Evolutionary conservation across 2,797 vertebrate species (phyloP).

Genomic region (Alosa sapidissima): DNA sequence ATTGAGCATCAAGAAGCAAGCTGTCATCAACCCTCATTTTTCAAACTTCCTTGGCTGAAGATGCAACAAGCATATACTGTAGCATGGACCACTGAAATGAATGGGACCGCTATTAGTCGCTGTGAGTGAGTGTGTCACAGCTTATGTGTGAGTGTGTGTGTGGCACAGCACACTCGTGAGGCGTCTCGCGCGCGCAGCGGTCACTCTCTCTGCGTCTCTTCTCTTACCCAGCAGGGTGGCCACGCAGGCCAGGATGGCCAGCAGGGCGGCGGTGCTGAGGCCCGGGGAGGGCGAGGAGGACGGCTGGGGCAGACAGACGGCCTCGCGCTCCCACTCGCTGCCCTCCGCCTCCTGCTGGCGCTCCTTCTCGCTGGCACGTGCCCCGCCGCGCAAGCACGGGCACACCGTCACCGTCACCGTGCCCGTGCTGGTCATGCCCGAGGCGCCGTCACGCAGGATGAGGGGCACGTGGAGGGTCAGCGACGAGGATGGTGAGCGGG

Average conservation of each 20-base stretch:
- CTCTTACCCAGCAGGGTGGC: constrained; percentile 84
- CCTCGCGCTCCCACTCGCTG: constrained; percentile 73
- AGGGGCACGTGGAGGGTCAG: constrained; percentile 83
- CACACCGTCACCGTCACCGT: constrained; percentile 88
- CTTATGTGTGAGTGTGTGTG: background rate
- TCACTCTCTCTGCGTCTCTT: background rate
- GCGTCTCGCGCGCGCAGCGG: background rate
- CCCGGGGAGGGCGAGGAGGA: constrained; percentile 79
- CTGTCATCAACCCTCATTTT: background rate
- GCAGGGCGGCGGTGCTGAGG: constrained; percentile 87
- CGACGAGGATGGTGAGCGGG: constrained; percentile 73
- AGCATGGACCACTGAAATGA: background rate
- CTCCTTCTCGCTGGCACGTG: constrained; percentile 73
- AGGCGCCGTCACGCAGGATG: constrained; percentile 82
- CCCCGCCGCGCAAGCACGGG: constrained; percentile 83
- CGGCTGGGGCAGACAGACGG: constrained; percentile 77
- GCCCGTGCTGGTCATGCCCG: constrained; percentile 82
- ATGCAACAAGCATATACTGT: background rate
- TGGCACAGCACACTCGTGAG: background rate
- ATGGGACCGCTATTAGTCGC: background rate
- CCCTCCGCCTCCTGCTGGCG: constrained; percentile 67
- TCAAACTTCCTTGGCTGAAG: background rate
- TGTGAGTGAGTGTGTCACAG: background rate
- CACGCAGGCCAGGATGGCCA: constrained; percentile 87
- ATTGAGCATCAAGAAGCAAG: background rate